A percentile compares a stretch with the other conserved stretches of the same genome.
These are phyloP conservation scores for Parnassius apollo DNA, from an alignment of 2,888 invertebrate species.

Conservation along the genomic window DNA sequence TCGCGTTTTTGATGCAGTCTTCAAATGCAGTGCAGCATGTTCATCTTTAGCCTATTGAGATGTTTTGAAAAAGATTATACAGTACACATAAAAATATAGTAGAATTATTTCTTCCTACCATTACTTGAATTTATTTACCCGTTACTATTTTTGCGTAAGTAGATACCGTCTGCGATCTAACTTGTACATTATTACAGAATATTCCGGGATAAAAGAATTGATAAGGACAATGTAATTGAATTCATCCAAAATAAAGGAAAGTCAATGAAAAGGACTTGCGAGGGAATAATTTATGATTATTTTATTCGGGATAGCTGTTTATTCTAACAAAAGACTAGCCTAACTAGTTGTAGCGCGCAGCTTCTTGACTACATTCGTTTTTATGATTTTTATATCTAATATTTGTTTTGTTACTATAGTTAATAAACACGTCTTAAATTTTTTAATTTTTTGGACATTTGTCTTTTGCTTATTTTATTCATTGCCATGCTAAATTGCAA, in stretches of 20 bases:
- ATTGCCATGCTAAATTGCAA: too few relatives aligned
- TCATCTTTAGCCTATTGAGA: too few relatives aligned
- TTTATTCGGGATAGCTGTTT: slow-evolving; percentile 24
- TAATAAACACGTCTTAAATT: too few relatives aligned
- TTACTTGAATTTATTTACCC: too few relatives aligned
- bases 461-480: too few relatives aligned
- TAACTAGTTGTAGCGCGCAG: slow-evolving; percentile 20
- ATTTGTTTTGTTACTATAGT: neutral
- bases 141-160: too few relatives aligned
- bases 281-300: slow-evolving; percentile 26
- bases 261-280: slow-evolving; percentile 15
- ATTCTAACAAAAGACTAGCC: slow-evolving; percentile 23
- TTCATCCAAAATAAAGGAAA: slow-evolving; percentile 20
- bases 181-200: slow-evolving; percentile 1
- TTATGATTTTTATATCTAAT: slow-evolving; percentile 6
- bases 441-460: too few relatives aligned
- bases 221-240: slow-evolving; percentile 24
- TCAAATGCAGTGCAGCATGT: too few relatives aligned
- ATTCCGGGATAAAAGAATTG: slow-evolving; percentile 12
- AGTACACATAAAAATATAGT: too few relatives aligned
- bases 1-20: too few relatives aligned
- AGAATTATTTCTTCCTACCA: too few relatives aligned
- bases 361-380: slow-evolving; percentile 7
- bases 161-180: neutral
- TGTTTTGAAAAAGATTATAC: too few relatives aligned